Evolutionary conservation across 2,113 vertebrate genomes (phyloP).

Genomic region (Eolophus roseicapilla): DNA sequence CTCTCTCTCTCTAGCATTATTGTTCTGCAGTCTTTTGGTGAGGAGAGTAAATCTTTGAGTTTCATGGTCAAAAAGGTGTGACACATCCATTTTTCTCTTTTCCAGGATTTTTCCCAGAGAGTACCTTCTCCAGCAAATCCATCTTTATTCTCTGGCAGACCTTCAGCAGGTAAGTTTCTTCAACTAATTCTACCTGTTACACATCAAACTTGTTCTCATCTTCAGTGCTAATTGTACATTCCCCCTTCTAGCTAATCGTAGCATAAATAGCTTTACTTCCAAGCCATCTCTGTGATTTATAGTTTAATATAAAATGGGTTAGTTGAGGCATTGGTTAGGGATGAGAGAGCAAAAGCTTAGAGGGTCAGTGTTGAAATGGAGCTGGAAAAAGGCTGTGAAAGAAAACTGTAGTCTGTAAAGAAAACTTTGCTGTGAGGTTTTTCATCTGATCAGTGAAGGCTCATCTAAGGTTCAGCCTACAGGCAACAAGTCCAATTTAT

Average conservation of each 20-base stretch:
- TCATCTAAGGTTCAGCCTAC: not conserved
- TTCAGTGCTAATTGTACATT: not conserved
- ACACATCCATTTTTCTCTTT: slow-evolving; percentile 12
- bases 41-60: not conserved
- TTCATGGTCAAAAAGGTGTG: not conserved
- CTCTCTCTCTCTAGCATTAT: not conserved
- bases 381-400: not conserved
- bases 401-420: not conserved
- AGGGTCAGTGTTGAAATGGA: not conserved
- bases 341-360: not conserved
- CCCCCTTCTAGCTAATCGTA: not conserved
- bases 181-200: not conserved
- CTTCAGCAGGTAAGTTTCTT: slow-evolving; percentile 89
- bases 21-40: not conserved
- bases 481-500: not conserved
- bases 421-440: not conserved
- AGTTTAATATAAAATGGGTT: not conserved
- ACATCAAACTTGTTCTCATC: not conserved
- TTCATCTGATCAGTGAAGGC: not conserved
- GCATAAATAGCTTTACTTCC: not conserved
- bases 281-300: not conserved
- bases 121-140: slow-evolving; percentile 96
- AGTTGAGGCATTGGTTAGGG: not conserved
- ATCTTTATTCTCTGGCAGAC: slow-evolving; percentile 94
- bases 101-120: slow-evolving; percentile 95